phyloP scores from a whole-genome alignment of 1,140 invertebrate species.

The Doryteuthis pealeii region DNA sequence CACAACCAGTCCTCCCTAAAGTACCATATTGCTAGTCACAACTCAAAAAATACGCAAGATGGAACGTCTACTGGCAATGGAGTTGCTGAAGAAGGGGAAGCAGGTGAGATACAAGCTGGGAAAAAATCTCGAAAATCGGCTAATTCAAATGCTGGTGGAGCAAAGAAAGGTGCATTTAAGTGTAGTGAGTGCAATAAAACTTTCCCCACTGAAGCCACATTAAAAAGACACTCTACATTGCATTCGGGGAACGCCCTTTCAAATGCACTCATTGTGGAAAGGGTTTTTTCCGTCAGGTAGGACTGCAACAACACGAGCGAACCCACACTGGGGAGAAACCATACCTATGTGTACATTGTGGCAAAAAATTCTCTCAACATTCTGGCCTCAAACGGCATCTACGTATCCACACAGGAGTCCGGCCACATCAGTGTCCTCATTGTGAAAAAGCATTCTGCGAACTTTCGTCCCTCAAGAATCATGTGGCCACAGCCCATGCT shows the following conservation, averaged over 20 bases:
- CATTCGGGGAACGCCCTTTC: conserved; percentile 56
- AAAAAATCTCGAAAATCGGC: background rate
- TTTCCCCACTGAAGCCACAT: conserved; percentile 68
- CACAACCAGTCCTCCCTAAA: conserved; percentile 12
- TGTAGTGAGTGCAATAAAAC: conserved; percentile 54
- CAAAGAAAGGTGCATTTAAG: too few species aligned
- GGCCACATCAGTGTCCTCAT: background rate
- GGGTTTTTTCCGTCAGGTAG: conserved; percentile 84
- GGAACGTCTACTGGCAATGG: conserved; percentile 15
- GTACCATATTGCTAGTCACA: conserved; percentile 21
- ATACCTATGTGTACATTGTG: conserved; percentile 83
- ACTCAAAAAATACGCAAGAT: background rate
- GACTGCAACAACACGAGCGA: conserved; percentile 88
- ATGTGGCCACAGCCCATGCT: background rate
- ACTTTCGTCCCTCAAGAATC: background rate
- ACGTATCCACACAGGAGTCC: conserved; percentile 60
- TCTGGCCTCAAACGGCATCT: conserved; percentile 47
- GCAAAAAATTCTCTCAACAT: conserved; percentile 7
- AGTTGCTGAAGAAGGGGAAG: background rate
- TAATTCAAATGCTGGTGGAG: background rate
- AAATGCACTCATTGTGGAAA: conserved; percentile 82
- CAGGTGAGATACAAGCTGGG: too few species aligned
- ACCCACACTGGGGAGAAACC: conserved; percentile 94
- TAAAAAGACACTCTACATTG: conserved; percentile 20
- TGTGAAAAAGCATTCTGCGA: background rate